Evolutionary conservation across 2,797 vertebrate genomes (phyloP).

Genomic region (Pristis pectinata): DNA sequence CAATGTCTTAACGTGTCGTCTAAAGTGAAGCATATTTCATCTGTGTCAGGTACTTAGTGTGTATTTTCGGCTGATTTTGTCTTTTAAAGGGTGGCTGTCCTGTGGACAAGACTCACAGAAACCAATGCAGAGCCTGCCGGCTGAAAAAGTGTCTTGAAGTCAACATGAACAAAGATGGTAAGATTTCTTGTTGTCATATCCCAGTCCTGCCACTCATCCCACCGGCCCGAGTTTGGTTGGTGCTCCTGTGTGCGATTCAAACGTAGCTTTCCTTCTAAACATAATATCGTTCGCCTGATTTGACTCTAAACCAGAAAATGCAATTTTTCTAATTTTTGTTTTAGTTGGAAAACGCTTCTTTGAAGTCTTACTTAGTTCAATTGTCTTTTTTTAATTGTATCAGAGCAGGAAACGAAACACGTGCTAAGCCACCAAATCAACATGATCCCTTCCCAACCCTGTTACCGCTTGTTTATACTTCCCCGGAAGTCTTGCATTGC

Average conservation of each 20-base stretch:
- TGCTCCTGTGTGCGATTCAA: not conserved
- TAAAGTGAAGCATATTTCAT: not conserved
- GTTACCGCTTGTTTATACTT: not conserved
- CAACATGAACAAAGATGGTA: conserved; percentile 99
- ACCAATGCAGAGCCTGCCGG: conserved; percentile 94
- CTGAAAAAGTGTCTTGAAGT: conserved; percentile 98
- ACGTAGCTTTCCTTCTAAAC: not conserved
- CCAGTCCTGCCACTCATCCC: not conserved
- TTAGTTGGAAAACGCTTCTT: not conserved
- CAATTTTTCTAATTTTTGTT: not conserved
- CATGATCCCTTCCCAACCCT: not conserved
- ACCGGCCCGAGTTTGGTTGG: not conserved
- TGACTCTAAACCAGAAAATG: not conserved
- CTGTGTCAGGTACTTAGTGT: not conserved
- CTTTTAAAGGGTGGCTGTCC: conserved; percentile 82
- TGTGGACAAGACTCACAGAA: conserved; percentile 97
- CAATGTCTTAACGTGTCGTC: not conserved
- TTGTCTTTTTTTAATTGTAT: not conserved
- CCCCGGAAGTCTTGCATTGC: not conserved
- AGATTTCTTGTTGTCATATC: conserved; percentile 43
- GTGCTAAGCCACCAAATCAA: not conserved
- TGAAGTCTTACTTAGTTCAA: not conserved
- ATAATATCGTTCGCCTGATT: no score
- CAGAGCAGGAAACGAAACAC: not conserved
- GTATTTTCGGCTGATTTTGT: not conserved